Evolutionary conservation across 2,113 vertebrate species (phyloP), one percentile per base, ranked within the genome.

Genomic region (Pithys albifrons): DNA sequence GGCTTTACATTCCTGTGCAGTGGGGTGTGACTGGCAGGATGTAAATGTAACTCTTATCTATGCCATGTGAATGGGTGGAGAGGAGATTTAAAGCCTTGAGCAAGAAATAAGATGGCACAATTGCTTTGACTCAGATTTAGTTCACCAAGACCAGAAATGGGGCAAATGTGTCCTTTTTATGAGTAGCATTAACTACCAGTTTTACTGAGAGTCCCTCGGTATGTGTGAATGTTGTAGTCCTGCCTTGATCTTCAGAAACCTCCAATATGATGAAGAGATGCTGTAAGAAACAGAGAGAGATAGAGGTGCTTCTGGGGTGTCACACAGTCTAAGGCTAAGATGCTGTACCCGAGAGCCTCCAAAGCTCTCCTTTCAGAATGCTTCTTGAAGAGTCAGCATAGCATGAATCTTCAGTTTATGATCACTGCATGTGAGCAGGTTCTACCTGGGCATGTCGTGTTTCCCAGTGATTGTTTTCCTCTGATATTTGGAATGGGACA

Each of bases 21-120:
- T 48, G 0, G 90, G 80, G 91, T 96, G 94, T 96, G 80, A 95
- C 91, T 83, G 69, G 74, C 24, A 6, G 79, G 79, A 96, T 96
- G 94, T 91, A 96, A 96, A 96, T 91, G 67, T 41, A 71, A 55
- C 76, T 85, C 77, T 97, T 90, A 93, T 94, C 91, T 96, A n/a
- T 74, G 78, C 84, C 92, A 91, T 70, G 6, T 22, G 77, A 86
- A 93, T 72, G 75, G 61, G 64, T 91, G 78, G 65, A 95, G 80
- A 75, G 61, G 59, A 76, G 75, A 91, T 94, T 94, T 75, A 91
- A 80, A 94, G 83, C 54, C 84, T 39, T 35, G 46, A 81, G 67
- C 25, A 35, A 91, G 83, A 70, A 94, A 92, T 79, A 80, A 69
- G 93, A 72, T 79, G 83, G 69, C 80, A 88, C 89, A 86, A 58